Percentiles rank a stretch among this genome's conserved stretches.
Evolutionary conservation across 1,140 invertebrate species (phyloP).

Genomic region (Lepidotrigona ventralis): DNA sequence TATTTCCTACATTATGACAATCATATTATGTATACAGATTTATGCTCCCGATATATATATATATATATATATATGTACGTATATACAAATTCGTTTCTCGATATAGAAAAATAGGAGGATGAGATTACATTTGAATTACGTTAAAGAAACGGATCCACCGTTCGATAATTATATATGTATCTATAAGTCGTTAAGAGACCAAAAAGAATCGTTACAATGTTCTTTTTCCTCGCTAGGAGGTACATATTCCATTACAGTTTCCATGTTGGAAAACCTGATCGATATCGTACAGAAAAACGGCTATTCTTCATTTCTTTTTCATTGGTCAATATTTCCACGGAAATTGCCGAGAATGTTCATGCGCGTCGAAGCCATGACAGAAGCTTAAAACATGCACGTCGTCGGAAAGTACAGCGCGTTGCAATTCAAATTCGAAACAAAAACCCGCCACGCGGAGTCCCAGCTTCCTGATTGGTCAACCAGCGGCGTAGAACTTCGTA

Average conservation of each 20-base stretch:
- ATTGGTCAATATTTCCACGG: not conserved
- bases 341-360: not conserved
- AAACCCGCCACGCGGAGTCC: not conserved
- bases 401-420: no score
- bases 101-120: conserved; percentile 40
- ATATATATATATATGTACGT: not conserved
- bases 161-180: conserved; percentile 10
- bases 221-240: not conserved
- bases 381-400: no score
- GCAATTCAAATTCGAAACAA: not conserved
- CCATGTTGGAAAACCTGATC: not conserved
- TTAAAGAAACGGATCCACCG: conserved; percentile 17
- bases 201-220: not conserved
- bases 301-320: not conserved
- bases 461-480: not conserved
- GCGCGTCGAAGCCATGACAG: no score
- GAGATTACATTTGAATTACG: not conserved
- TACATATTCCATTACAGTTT: not conserved
- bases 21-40: conserved; percentile 7
- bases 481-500: not conserved
- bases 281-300: not conserved
- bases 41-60: conserved; percentile 1
- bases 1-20: conserved; percentile 10
- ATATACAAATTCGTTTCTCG: conserved; percentile 8
- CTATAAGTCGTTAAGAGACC: conserved; percentile 1